These are phyloP conservation scores for Nerophis lumbriciformis DNA, from an alignment of 2,113 vertebrate genomes.

Conservation along the genomic window DNA sequence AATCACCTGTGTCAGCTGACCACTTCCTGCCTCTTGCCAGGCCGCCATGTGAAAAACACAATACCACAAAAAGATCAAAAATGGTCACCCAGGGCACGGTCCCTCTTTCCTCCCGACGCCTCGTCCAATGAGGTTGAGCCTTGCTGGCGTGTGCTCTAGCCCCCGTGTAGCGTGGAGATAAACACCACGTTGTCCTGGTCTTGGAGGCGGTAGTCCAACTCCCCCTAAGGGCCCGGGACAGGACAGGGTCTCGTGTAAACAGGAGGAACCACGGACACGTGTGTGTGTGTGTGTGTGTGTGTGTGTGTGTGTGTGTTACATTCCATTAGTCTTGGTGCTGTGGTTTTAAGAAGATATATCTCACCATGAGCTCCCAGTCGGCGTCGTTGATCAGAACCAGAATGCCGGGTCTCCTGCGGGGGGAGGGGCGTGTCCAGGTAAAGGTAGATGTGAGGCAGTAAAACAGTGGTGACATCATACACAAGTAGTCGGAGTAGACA, in stretches of 20 bases:
- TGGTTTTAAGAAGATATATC: conserved; percentile 27
- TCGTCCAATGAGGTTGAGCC: conserved; percentile 25
- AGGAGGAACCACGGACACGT: no score
- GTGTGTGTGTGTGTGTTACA: background rate
- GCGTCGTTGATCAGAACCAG: conserved; percentile 95
- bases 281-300: background rate
- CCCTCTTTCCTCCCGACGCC: conserved; percentile 16
- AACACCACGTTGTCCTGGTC: conserved; percentile 92
- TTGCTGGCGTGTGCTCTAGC: conserved; percentile 64
- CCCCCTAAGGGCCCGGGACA: conserved; percentile 75
- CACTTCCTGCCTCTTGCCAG: no score
- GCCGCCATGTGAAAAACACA: no score
- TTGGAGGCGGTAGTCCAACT: conserved; percentile 89
- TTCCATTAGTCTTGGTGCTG: background rate
- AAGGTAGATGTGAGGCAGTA: no score
- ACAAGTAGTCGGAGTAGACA: no score
- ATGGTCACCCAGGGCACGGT: no score
- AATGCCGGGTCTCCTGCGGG: conserved; percentile 89
- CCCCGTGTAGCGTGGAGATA: conserved; percentile 95
- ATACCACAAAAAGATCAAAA: no score
- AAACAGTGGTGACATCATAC: no score
- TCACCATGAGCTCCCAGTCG: conserved; percentile 98
- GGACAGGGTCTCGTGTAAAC: background rate
- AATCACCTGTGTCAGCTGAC: no score
- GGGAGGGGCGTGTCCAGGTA: background rate